Evolutionary conservation across 2,113 vertebrate species (phyloP).

Genomic region (Halcyon senegalensis): DNA sequence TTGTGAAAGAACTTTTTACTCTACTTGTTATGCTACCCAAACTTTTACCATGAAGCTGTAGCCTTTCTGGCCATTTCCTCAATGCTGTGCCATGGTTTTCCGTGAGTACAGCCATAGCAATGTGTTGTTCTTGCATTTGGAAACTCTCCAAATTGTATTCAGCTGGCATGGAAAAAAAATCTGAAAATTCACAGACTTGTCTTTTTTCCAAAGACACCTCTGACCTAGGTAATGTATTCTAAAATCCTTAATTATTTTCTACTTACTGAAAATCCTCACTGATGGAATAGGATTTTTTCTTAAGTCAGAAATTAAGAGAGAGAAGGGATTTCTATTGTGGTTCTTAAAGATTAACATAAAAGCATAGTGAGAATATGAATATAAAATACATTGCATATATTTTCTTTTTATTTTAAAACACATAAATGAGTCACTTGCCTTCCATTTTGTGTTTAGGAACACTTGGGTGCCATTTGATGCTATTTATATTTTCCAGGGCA

Average conservation of each 20-base stretch:
- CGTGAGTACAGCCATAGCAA: not conserved
- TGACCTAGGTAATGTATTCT: slow-evolving; percentile 14
- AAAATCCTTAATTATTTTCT: slow-evolving; percentile 24
- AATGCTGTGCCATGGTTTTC: not conserved
- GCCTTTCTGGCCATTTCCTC: not conserved
- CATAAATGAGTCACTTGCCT: not conserved
- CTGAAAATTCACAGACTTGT: slow-evolving; percentile 1
- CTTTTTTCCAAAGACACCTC: slow-evolving; percentile 25
- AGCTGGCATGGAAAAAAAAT: not conserved
- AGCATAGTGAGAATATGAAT: not conserved
- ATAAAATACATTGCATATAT: not conserved
- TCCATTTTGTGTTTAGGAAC: not conserved
- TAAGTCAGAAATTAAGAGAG: not conserved
- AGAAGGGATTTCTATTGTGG: not conserved
- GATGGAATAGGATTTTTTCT: not conserved
- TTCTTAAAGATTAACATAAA: not conserved
- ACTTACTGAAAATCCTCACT: not conserved
- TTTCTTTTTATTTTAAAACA: slow-evolving; percentile 7
- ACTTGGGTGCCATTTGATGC: not conserved
- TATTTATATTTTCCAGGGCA: not conserved
- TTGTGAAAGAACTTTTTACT: not conserved
- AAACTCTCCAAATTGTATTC: not conserved
- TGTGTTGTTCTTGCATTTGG: not conserved
- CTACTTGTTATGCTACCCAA: not conserved
- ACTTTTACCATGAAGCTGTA: not conserved